Percentiles rank a stretch among this genome's conserved stretches.
These are phyloP conservation scores for Hirtodrosophila alboralis DNA, from an alignment of 2,888 invertebrate genomes.

Conservation along the genomic window DNA sequence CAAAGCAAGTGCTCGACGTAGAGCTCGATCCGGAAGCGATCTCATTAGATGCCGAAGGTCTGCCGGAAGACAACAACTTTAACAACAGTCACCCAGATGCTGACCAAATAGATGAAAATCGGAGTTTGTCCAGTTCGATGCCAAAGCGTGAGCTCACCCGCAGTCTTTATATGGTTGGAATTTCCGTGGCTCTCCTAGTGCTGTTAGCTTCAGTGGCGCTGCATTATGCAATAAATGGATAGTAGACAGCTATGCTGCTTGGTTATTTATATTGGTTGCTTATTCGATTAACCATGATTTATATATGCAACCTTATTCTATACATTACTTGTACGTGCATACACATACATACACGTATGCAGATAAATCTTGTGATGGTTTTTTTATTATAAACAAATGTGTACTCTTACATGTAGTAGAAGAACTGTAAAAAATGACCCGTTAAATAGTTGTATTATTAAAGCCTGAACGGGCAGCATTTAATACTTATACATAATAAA, in stretches of 20 bases:
- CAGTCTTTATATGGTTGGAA: conserved; percentile 85
- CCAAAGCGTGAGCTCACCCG: conserved; percentile 87
- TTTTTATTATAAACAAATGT: conserved; percentile 58
- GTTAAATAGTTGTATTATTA: conserved; percentile 74
- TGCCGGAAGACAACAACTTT: conserved; percentile 88
- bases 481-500: conserved; percentile 74
- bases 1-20: conserved; percentile 92
- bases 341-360: conserved; percentile 33
- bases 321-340: conserved; percentile 54
- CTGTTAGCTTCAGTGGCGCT: conserved; percentile 86
- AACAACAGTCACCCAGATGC: conserved; percentile 25
- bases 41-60: conserved; percentile 90
- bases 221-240: conserved; percentile 83
- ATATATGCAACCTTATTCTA: conserved; percentile 46
- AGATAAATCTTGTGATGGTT: conserved; percentile 74
- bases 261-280: conserved; percentile 21
- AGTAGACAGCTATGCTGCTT: conserved; percentile 28
- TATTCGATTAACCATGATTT: conserved; percentile 14
- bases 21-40: conserved; percentile 89
- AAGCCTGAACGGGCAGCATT: conserved; percentile 74
- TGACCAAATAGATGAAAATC: conserved; percentile 54
- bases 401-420: conserved; percentile 63
- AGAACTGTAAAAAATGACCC: conserved; percentile 69
- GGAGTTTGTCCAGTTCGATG: conserved; percentile 85
- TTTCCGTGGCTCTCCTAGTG: conserved; percentile 87